phyloP scores from a whole-genome alignment of 2,888 invertebrate species.

The Pristionchus entomophagus region DNA sequence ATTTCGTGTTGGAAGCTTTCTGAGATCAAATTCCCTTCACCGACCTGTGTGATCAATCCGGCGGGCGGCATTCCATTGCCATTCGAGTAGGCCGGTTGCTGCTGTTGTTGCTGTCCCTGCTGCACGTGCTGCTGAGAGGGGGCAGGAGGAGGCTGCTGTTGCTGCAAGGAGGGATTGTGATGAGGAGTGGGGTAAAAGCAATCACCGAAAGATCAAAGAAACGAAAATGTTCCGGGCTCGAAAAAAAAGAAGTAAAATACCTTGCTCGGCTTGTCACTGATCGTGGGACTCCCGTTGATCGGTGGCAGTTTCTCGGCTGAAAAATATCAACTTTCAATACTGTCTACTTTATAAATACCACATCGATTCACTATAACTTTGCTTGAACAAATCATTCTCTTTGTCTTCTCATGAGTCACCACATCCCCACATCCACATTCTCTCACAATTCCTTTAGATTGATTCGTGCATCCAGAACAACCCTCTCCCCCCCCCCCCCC shows the following conservation, averaged over 20 bases:
- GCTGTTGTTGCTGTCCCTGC: slow-evolving; percentile 76
- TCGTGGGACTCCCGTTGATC: slow-evolving; percentile 9
- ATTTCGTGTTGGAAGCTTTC: too few relatives aligned
- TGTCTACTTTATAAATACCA: neutral
- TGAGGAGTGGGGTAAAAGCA: too few relatives aligned
- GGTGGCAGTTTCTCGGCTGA: slow-evolving; percentile 34
- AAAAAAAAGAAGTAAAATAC: neutral
- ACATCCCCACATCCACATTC: neutral
- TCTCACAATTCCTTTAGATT: neutral
- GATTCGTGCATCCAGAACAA: neutral
- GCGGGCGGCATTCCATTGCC: neutral
- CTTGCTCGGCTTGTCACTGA: slow-evolving; percentile 12
- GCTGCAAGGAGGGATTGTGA: neutral
- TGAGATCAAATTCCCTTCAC: too few relatives aligned
- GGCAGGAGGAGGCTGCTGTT: neutral
- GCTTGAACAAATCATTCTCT: neutral
- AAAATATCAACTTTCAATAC: neutral
- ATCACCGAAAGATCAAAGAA: too few relatives aligned
- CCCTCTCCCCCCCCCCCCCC: too few relatives aligned
- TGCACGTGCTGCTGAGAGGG: neutral
- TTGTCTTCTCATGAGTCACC: neutral
- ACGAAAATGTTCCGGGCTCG: too few relatives aligned
- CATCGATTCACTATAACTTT: neutral
- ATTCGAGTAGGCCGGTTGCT: neutral
- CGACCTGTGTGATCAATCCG: slow-evolving; percentile 30